phyloP scores from a whole-genome alignment of 2,113 vertebrate species.

The Osmerus eperlanus region DNA sequence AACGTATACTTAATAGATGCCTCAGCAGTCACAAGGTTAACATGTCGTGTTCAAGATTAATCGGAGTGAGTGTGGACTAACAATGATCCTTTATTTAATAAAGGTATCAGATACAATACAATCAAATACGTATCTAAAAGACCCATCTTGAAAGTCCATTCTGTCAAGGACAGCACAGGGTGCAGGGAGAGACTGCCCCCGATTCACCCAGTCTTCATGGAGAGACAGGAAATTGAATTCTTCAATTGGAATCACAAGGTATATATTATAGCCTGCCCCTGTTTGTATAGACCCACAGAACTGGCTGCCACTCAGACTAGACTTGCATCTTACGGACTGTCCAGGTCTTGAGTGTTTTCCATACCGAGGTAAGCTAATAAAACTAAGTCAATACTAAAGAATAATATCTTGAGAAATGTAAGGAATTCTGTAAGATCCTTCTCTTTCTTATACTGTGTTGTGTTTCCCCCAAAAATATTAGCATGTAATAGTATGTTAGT shows the following conservation, averaged over 20 bases:
- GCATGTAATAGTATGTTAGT: no score
- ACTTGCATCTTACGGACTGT: constrained; percentile 35
- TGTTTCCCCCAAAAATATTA: no score
- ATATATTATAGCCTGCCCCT: constrained; percentile 52
- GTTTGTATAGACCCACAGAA: constrained; percentile 33
- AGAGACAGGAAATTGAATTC: constrained; percentile 42
- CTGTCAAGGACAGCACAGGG: constrained; percentile 1
- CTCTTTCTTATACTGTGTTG: no score
- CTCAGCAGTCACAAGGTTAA: neutral
- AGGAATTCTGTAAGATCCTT: no score
- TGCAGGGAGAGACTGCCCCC: constrained; percentile 1
- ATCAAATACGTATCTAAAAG: neutral
- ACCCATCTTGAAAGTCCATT: constrained; percentile 3
- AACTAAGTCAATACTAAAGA: no score
- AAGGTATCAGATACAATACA: constrained; percentile 1
- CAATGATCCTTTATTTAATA: neutral
- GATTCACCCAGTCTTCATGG: constrained; percentile 11
- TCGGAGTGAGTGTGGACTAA: neutral
- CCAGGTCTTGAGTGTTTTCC: constrained; percentile 31
- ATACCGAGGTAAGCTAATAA: constrained; percentile 53
- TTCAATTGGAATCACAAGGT: constrained; percentile 69
- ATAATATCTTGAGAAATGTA: no score
- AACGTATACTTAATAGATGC: neutral
- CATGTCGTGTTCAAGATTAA: neutral
- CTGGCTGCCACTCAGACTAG: constrained; percentile 31